These are phyloP conservation scores for Pediacus dermestoides DNA, from an alignment of 2,888 invertebrate species.

Conservation along the genomic window DNA sequence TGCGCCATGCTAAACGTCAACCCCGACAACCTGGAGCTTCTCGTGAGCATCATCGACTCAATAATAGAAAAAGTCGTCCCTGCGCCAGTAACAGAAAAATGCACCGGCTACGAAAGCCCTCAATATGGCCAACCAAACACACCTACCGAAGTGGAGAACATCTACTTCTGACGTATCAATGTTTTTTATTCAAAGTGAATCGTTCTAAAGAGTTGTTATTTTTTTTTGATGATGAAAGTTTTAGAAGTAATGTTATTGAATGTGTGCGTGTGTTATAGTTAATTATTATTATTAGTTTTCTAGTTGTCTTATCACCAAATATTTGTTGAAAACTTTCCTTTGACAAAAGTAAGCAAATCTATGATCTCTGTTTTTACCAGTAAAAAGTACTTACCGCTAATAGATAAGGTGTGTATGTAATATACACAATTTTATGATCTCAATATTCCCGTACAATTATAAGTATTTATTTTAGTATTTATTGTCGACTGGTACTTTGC, in stretches of 20 bases:
- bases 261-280: constrained; percentile 8
- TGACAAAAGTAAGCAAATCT: too few relatives aligned
- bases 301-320: constrained; percentile 16
- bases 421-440: too few relatives aligned
- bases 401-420: too few relatives aligned
- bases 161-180: constrained; percentile 41
- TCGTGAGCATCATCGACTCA: constrained; percentile 58
- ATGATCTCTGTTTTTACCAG: constrained; percentile 21
- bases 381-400: too few relatives aligned
- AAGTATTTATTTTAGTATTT: too few relatives aligned
- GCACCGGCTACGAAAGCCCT: constrained; percentile 40
- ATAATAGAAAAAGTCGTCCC: constrained; percentile 53
- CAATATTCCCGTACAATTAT: too few relatives aligned
- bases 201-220: constrained; percentile 5
- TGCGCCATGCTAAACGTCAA: constrained; percentile 53
- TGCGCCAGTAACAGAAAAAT: constrained; percentile 23
- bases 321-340: too few relatives aligned
- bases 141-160: constrained; percentile 48
- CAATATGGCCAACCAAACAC: constrained; percentile 48
- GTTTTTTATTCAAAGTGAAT: too few relatives aligned
- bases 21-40: constrained; percentile 54
- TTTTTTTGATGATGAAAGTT: constrained; percentile 27
- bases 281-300: too few relatives aligned
- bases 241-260: constrained; percentile 12
- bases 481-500: too few relatives aligned